These are phyloP conservation scores for Peucedramus taeniatus DNA, from an alignment of 2,113 vertebrate species.

Conservation along the genomic window DNA sequence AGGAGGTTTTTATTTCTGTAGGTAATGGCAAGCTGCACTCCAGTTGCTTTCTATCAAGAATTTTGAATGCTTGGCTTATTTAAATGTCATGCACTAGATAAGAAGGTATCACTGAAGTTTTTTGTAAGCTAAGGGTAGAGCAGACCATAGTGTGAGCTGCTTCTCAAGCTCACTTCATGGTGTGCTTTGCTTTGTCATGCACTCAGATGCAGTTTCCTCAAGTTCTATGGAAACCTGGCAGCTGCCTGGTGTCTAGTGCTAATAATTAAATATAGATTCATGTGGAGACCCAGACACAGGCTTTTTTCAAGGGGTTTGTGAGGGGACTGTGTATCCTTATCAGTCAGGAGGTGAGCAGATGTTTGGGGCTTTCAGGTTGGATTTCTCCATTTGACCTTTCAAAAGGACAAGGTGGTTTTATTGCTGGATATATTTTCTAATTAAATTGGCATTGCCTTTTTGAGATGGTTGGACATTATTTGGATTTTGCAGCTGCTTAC, in stretches of 20 bases:
- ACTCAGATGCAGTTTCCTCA: neutral
- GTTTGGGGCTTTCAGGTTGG: neutral
- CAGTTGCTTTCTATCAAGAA: neutral
- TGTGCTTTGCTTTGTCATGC: neutral
- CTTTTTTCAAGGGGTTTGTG: neutral
- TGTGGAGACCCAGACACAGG: neutral
- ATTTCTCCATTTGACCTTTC: slow-evolving; percentile 1
- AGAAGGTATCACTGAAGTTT: neutral
- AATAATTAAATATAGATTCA: neutral
- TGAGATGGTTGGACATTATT: neutral
- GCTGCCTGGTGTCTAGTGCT: neutral
- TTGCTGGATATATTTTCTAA: slow-evolving; percentile 1
- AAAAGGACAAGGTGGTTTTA: neutral
- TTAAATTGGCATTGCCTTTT: neutral
- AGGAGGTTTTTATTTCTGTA: neutral
- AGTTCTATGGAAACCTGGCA: neutral
- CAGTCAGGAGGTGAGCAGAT: neutral
- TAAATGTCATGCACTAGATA: neutral
- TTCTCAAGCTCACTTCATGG: neutral
- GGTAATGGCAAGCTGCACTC: neutral
- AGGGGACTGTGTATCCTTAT: neutral
- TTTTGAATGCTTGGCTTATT: neutral
- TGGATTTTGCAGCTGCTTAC: neutral
- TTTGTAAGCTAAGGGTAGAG: neutral
- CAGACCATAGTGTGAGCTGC: neutral